Base-by-base conservation (phyloP, 2,888 invertebrate genomes). In the Drosophila anceps region DNA sequence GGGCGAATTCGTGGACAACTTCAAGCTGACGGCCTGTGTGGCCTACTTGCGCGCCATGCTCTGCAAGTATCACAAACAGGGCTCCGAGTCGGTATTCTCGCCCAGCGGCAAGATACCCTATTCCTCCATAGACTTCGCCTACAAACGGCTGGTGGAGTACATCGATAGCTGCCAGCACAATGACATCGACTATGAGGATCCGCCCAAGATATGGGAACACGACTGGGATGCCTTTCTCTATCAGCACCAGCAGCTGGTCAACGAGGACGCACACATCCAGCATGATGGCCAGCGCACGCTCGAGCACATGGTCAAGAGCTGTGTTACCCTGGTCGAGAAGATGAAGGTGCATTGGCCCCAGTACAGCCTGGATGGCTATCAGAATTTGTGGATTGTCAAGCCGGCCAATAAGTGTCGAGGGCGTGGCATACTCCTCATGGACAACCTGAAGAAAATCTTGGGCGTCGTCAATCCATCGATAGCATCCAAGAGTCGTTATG, bases 301-400 rank as follows among this genome's bases (percentile, higher is more conserved):
- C 2, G 92, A 93, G 12, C 81, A 76, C 58, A 80, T 91, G 68
- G 81, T 92, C 31, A 82, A 82, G 58, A 94, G 93, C 82, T 94
- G 95, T 7, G 94, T 95, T 57, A 94, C 95, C 70, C 93, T 96
- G 43, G 92, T 98, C 63, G 94, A 95, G 20, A 94, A 95, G 50
- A 94, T 98, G 84, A 93, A 94, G 18, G 95, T 94, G 66, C 95
- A 94, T 90, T 97, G 97, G 96, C 97, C 97, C 0, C 97, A 97
- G 91, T 95, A 96, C 79, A 95, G 96, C 39, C 69, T 97, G 78
- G 98, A 98, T 92, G 98, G 98, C 0, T 94, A 95, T 69, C 94
- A 95, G 68, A 98, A 98, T 92, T 95, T 98, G 79, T 98, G 98
- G 98, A 98, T 98, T 75, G 95, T 98, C 69, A 98, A 98, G 92